Conservation (phyloP, 2,113 vertebrate species). For the Paracanthobrama guichenoti region DNA sequence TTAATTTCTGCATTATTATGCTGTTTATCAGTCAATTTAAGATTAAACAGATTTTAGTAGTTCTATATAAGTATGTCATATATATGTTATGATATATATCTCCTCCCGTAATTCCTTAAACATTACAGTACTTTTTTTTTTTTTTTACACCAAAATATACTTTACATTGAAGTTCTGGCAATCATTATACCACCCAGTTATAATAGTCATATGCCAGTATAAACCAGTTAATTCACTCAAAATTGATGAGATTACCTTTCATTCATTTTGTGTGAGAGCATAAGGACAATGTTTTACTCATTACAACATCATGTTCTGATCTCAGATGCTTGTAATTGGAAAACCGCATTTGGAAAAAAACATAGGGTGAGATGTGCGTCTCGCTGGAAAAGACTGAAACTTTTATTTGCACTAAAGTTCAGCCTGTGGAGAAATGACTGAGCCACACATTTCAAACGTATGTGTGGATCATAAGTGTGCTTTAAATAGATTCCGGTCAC, state of each 20-base stretch:
- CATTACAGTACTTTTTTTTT: background rate
- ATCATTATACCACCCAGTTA: background rate
- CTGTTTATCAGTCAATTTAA: background rate
- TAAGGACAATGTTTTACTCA: constrained; percentile 67
- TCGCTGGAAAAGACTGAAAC: constrained; percentile 8
- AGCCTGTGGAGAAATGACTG: constrained; percentile 35
- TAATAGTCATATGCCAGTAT: background rate
- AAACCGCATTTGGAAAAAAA: constrained; percentile 65
- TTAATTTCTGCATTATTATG: background rate
- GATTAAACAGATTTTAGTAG: background rate
- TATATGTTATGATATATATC: no score
- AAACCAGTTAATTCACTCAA: constrained; percentile 22
- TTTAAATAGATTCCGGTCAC: constrained; percentile 36
- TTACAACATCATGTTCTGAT: constrained; percentile 61
- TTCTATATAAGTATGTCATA: no score
- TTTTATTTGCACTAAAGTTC: constrained; percentile 27
- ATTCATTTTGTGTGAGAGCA: constrained; percentile 27
- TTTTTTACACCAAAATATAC: no score
- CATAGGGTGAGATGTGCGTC: background rate
- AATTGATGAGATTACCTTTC: constrained; percentile 65
- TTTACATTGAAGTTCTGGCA: background rate
- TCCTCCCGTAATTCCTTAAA: background rate
- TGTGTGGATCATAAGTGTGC: constrained; percentile 17
- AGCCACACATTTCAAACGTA: constrained; percentile 37
- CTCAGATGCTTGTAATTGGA: constrained; percentile 59